These are phyloP conservation scores for Dasypus novemcinctus DNA, from an alignment of 2,113 vertebrate species.

Conservation along the genomic window DNA sequence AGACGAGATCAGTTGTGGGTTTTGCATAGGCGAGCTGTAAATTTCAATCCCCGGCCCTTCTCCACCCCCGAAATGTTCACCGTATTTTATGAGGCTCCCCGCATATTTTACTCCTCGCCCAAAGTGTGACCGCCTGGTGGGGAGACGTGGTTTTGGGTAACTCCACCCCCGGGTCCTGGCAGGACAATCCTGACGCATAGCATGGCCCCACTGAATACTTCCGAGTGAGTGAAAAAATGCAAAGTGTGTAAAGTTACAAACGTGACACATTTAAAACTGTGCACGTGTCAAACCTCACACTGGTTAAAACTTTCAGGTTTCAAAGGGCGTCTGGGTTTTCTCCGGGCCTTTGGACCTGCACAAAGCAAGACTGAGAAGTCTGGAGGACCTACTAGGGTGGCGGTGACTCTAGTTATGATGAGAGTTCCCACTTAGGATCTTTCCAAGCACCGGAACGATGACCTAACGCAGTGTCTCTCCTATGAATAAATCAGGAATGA, in stretches of 20 bases:
- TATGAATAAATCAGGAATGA: not conserved
- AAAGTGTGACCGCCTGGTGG: not conserved
- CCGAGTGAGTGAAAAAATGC: not conserved
- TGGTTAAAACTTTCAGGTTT: too few species aligned
- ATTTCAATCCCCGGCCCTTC: not conserved
- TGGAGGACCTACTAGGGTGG: not conserved
- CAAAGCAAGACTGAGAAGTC: fast-evolving
- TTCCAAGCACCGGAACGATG: not conserved
- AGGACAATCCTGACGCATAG: not conserved
- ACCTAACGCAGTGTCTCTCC: not conserved
- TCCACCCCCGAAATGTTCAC: not conserved
- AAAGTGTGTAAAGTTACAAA: not conserved
- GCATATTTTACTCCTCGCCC: not conserved
- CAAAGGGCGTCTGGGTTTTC: not conserved
- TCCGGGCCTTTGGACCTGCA: not conserved
- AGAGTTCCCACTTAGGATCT: not conserved
- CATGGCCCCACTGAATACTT: not conserved
- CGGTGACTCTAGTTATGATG: fast-evolving
- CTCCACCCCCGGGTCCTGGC: not conserved
- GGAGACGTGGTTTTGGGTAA: not conserved
- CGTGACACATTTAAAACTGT: too few species aligned
- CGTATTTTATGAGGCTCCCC: not conserved
- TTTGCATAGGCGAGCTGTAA: not conserved
- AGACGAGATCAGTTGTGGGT: not conserved
- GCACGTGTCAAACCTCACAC: too few species aligned